phyloP scores from a whole-genome alignment of 2,797 vertebrate genomes.

The Thunnus albacares region DNA sequence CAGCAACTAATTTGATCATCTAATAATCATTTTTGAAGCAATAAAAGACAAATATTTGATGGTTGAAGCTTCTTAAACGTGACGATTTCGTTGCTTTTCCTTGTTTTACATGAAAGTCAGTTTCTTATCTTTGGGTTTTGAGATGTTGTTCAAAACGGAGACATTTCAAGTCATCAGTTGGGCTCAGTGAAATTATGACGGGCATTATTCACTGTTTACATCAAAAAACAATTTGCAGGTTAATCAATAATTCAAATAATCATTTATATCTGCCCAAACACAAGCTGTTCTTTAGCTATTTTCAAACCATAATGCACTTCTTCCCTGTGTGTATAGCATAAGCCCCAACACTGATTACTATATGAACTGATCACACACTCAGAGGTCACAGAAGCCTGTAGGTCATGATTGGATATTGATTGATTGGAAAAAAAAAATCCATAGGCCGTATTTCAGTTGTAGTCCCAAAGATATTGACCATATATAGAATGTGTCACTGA shows the following conservation, averaged over 20 bases:
- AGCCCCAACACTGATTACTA: neutral
- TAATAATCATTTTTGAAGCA: neutral
- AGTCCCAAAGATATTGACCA: neutral
- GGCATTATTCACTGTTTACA: neutral
- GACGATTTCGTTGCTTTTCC: neutral
- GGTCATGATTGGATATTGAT: slow-evolving; percentile 39
- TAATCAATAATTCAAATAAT: neutral
- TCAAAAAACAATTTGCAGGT: neutral
- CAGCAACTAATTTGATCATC: neutral
- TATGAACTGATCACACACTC: neutral
- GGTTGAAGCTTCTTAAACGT: neutral
- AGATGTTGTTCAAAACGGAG: neutral
- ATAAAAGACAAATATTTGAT: neutral
- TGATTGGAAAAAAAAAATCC: neutral
- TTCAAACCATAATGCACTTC: neutral
- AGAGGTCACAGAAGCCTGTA: slow-evolving; percentile 4
- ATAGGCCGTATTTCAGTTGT: neutral
- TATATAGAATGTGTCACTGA: too few species aligned
- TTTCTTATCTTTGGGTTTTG: neutral
- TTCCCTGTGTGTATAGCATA: neutral
- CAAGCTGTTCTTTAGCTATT: neutral
- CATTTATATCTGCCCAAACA: neutral
- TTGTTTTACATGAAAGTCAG: neutral
- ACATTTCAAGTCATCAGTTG: too few species aligned
- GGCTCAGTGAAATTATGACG: neutral